Percentiles rank a stretch among this genome's conserved stretches.
Conservation (phyloP, 1,140 invertebrate species). For the Brachionus paranguensis region DNA sequence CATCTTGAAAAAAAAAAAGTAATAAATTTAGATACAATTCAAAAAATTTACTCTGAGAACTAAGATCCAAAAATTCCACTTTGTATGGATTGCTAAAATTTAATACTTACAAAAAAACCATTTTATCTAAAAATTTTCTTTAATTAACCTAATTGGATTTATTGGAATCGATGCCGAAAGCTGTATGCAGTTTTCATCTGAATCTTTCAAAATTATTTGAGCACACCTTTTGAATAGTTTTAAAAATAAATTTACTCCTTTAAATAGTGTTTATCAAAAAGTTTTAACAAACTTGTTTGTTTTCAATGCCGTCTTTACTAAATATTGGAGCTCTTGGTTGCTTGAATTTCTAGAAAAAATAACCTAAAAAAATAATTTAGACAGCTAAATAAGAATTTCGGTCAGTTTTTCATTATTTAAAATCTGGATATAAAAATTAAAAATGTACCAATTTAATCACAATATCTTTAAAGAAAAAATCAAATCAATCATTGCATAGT, state of each 20-base stretch:
- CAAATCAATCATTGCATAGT: too few species aligned
- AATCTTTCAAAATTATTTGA: neutral
- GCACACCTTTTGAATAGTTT: neutral
- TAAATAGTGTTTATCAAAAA: too few species aligned
- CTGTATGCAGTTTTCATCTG: neutral
- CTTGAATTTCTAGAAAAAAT: conserved; percentile 13
- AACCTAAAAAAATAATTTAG: neutral
- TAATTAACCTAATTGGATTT: neutral
- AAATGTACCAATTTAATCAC: too few species aligned
- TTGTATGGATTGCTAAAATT: conserved; percentile 8
- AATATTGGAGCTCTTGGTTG: neutral
- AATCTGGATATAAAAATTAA: too few species aligned
- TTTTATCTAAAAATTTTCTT: neutral
- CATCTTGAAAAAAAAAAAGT: neutral
- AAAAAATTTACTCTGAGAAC: neutral
- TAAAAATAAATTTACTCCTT: neutral
- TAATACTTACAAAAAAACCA: neutral
- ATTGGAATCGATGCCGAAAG: neutral
- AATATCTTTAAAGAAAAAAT: too few species aligned
- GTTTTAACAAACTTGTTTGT: neutral
- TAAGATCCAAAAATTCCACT: neutral
- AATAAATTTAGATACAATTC: neutral
- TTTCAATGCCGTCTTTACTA: neutral
- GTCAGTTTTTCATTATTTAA: too few species aligned
- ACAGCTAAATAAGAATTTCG: too few species aligned